Conservation (phyloP, 2,797 vertebrate species). For the Esox masquinongy region DNA sequence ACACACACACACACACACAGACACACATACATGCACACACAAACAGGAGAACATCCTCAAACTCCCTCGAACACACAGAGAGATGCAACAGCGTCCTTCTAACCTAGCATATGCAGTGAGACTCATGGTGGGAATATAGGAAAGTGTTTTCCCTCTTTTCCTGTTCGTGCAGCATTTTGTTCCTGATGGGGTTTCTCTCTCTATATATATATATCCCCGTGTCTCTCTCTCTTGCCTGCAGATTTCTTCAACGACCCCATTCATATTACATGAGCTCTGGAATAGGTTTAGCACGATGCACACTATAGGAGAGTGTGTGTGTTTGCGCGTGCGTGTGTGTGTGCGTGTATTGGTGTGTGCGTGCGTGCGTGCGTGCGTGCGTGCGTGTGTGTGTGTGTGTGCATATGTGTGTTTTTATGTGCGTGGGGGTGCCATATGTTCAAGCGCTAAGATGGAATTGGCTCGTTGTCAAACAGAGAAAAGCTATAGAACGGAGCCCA, state of each 20-base stretch:
- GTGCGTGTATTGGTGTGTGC: constrained; percentile 36
- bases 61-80: no score
- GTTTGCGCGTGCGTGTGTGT: constrained; percentile 48
- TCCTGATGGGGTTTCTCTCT: not conserved
- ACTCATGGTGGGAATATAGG: not conserved
- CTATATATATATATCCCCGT: not conserved
- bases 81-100: no score
- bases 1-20: constrained; percentile 1
- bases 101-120: not conserved
- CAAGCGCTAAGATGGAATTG: constrained; percentile 65
- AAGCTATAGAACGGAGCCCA: constrained; percentile 45
- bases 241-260: constrained; percentile 56
- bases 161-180: not conserved
- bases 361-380: constrained; percentile 44
- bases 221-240: constrained; percentile 40
- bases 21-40: not conserved
- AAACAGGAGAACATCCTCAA: no score
- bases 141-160: not conserved
- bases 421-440: constrained; percentile 61
- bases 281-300: constrained; percentile 64
- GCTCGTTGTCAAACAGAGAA: constrained; percentile 61
- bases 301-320: constrained; percentile 52
- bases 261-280: constrained; percentile 75
- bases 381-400: constrained; percentile 35
- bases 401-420: constrained; percentile 46